These are phyloP conservation scores for Chiloscyllium plagiosum DNA, from an alignment of 2,113 vertebrate genomes.

Conservation along the genomic window DNA sequence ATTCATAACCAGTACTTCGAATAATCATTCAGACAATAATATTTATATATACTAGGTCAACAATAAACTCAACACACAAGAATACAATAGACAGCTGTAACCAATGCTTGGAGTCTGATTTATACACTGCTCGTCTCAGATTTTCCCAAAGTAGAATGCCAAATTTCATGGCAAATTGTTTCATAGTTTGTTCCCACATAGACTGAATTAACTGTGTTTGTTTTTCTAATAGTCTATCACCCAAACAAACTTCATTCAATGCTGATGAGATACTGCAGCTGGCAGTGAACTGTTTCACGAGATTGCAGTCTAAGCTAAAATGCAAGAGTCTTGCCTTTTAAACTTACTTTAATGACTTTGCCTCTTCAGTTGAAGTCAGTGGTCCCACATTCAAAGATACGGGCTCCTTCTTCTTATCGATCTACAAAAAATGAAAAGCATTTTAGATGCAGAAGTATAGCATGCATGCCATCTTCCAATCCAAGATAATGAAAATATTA, in stretches of 20 bases:
- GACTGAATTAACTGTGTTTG: neutral
- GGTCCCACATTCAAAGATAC: constrained; percentile 64
- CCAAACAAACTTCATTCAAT: neutral
- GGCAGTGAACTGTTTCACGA: neutral
- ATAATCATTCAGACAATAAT: neutral
- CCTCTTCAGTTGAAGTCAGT: constrained; percentile 75
- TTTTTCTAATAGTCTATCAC: neutral
- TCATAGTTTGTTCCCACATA: neutral
- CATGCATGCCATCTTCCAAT: neutral
- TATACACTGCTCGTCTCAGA: neutral
- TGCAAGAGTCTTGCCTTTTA: too few species aligned
- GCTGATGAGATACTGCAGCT: neutral
- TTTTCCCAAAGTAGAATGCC: neutral
- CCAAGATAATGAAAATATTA: neutral
- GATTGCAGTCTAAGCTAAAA: neutral
- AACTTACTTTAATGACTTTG: constrained; percentile 80
- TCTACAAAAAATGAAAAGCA: constrained; percentile 49
- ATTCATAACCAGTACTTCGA: neutral
- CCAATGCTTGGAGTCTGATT: neutral
- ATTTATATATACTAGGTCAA: neutral
- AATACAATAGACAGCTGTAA: neutral
- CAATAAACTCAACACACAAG: neutral
- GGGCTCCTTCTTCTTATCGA: constrained; percentile 93
- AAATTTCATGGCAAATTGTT: neutral
- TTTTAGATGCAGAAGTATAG: neutral